Base-by-base conservation (phyloP, 2,888 invertebrate genomes). In the Meghimatium bilineatum region DNA sequence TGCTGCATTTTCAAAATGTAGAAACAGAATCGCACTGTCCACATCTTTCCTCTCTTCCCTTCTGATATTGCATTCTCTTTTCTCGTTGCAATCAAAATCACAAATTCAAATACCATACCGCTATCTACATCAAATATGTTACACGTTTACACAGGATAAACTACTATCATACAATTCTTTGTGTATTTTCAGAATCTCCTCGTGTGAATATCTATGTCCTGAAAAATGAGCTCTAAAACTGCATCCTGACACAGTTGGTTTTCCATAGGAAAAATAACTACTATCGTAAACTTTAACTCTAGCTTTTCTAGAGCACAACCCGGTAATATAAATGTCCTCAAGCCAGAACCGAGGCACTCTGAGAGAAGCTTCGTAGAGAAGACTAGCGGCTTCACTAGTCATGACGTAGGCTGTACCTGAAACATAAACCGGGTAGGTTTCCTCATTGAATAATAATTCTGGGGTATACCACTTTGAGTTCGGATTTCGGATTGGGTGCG, bases 321-420 rank as follows among this genome's bases (percentile, higher is more conserved):
- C 98, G 78, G 98, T 98, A 86, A 97, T 95, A 93, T 96, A 97
- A 86, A 98, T 97, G 94, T 98, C 98, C 94, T 98, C 98, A 83
- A 98, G 95, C 89, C 97, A 96, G 89, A 98, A 95, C 94, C 97
- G 97, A 80, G 95, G 96, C 90, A 95, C 95, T 88, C 95, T 95
- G 87, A 96, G 94, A 38, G 97, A 96, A 74, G 95, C 95, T 34
- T 94, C 93, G 93, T 96, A 96, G 84, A 98, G 94, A 89, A 95
- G 95, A 83, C 95, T 95, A 69, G 97, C 95, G 80, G 96, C 95
- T 92, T 96, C 96, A 79, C 95, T 95, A 78, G 97, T 96, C 93
- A 98, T 93, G 80, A 97, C 94, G 94, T 98, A 98, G 23, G 97
- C 97, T 38, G 98, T 97, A 1, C 98, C 98, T 1, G 98, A 97